Evolutionary conservation across 64 coral and sea anemone species (phyloP).

Genomic region (Montipora foliosa): DNA sequence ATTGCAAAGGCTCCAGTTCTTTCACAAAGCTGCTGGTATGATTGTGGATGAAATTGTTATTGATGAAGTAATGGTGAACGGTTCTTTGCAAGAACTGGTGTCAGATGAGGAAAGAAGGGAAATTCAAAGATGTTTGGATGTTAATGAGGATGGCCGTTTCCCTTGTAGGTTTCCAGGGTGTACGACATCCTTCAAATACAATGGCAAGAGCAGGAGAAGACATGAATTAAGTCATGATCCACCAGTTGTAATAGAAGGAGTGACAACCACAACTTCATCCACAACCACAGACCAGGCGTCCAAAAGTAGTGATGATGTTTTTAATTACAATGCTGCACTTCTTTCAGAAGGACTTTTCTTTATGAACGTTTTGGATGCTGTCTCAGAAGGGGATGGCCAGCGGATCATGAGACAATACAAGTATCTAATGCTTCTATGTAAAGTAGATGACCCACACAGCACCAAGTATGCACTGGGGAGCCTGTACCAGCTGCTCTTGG

Average conservation of each 20-base stretch:
- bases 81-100: slow-evolving; percentile 22
- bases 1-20: slow-evolving; percentile 51
- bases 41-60: slow-evolving; percentile 33
- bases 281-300: not conserved
- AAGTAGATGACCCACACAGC: not conserved
- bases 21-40: slow-evolving; percentile 52
- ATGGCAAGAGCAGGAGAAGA: slow-evolving; percentile 68
- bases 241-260: slow-evolving; percentile 31
- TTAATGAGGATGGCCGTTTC: slow-evolving; percentile 61
- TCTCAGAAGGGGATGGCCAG: slow-evolving; percentile 6
- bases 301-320: not conserved
- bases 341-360: slow-evolving; percentile 34
- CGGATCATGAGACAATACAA: slow-evolving; percentile 2
- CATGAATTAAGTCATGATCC: slow-evolving; percentile 62
- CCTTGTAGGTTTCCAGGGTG: slow-evolving; percentile 53
- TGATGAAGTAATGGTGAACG: slow-evolving; percentile 8
- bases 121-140: slow-evolving; percentile 34
- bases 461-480: slow-evolving; percentile 1
- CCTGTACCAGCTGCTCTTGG: slow-evolving; percentile 6
- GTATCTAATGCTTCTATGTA: not conserved
- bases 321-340: not conserved
- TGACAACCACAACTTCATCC: slow-evolving; percentile 9
- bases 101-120: slow-evolving; percentile 46
- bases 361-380: slow-evolving; percentile 34
- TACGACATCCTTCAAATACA: slow-evolving; percentile 52